Conservation (phyloP, 2,888 invertebrate genomes). For the Notodonta ziczac region DNA sequence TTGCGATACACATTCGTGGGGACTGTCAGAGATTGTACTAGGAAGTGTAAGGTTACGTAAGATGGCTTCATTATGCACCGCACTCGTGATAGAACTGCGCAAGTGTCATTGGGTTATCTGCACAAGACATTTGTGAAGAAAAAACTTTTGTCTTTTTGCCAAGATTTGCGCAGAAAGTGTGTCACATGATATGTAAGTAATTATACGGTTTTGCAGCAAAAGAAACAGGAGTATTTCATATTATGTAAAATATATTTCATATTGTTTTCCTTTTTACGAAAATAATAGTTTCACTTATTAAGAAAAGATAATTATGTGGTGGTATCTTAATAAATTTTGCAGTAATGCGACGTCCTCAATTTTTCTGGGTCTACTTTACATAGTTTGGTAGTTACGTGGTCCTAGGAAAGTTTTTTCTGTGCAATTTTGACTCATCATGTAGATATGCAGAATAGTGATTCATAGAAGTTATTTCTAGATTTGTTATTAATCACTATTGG, state of each 20-base stretch:
- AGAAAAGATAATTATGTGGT: too few relatives aligned
- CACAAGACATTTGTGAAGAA: background rate
- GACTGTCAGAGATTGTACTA: background rate
- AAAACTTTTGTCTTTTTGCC: background rate
- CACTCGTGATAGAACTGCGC: background rate
- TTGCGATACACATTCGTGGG: background rate
- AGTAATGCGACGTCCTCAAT: too few relatives aligned
- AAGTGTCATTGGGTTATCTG: constrained; percentile 2
- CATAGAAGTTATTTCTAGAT: background rate
- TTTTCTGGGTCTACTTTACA: background rate
- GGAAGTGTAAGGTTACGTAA: constrained; percentile 1
- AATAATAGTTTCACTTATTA: too few relatives aligned
- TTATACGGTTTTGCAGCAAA: too few relatives aligned
- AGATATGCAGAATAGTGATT: background rate
- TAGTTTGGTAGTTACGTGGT: background rate
- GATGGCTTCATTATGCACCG: background rate
- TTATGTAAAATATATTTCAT: too few relatives aligned
- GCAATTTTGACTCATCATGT: background rate
- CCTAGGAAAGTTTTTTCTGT: background rate
- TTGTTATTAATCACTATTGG: background rate
- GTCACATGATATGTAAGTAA: background rate
- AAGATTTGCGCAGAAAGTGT: background rate
- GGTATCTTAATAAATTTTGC: too few relatives aligned
- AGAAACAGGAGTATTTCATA: too few relatives aligned
- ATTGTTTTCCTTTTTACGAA: too few relatives aligned